phyloP scores from a whole-genome alignment of 2,113 vertebrate genomes.

The Chionomys nivalis region DNA sequence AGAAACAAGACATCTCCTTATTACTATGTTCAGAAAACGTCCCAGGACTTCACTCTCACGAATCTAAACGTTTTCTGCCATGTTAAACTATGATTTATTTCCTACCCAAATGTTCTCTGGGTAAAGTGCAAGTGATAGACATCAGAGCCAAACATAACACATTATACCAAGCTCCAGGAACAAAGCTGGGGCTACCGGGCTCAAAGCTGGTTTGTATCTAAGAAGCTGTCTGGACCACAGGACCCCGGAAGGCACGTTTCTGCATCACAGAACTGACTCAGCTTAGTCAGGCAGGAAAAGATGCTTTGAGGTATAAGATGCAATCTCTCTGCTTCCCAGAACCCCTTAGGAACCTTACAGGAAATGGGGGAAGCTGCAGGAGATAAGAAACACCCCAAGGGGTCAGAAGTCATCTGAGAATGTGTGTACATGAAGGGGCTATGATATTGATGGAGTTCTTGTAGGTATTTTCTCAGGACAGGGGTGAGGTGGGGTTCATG shows the following conservation, averaged over 20 bases:
- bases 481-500: not conserved
- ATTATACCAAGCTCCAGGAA: not conserved
- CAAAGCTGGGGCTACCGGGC: not conserved
- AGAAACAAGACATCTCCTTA: not conserved
- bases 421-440: not conserved
- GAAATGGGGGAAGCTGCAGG: not conserved
- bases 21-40: not conserved
- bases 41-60: not conserved
- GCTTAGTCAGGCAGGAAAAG: not conserved
- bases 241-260: not conserved
- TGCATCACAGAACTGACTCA: constrained; percentile 13
- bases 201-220: not conserved
- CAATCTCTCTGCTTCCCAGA: not conserved
- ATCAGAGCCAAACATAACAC: not conserved
- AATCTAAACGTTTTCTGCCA: not conserved
- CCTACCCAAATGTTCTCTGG: not conserved
- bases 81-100: not conserved
- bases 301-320: constrained; percentile 22
- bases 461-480: not conserved
- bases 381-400: not conserved
- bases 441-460: not conserved
- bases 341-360: not conserved
- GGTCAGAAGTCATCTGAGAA: not conserved
- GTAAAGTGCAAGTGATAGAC: not conserved
- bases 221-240: not conserved